Conservation (phyloP, 2,797 vertebrate genomes). For the Microctenopoma steveboyesi region DNA sequence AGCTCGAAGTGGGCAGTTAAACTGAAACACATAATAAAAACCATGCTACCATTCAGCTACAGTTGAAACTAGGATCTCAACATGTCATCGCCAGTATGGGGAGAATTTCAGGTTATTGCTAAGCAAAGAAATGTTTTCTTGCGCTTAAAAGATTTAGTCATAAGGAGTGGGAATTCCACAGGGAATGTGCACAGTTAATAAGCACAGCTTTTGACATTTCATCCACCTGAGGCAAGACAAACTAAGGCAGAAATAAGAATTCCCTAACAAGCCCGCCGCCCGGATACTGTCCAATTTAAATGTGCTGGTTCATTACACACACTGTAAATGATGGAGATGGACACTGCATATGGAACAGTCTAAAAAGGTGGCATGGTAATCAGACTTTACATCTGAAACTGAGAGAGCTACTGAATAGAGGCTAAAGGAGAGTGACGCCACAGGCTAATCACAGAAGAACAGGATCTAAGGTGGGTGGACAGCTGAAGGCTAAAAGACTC, state of each 20-base stretch:
- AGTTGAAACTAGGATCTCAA: not conserved
- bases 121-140: slow-evolving; percentile 43
- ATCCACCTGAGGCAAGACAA: slow-evolving; percentile 63
- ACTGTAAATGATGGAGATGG: slow-evolving; percentile 35
- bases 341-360: slow-evolving; percentile 21
- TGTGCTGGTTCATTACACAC: slow-evolving; percentile 53
- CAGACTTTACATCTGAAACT: slow-evolving; percentile 49
- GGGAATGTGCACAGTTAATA: slow-evolving; percentile 48
- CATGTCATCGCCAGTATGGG: slow-evolving; percentile 15
- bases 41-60: slow-evolving; percentile 11
- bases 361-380: slow-evolving; percentile 39
- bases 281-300: slow-evolving; percentile 54
- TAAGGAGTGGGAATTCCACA: slow-evolving; percentile 49
- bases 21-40: slow-evolving; percentile 39
- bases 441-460: slow-evolving; percentile 51
- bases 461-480: slow-evolving; percentile 69
- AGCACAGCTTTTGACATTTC: slow-evolving; percentile 65
- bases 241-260: slow-evolving; percentile 55
- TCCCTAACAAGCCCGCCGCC: slow-evolving; percentile 26
- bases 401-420: slow-evolving; percentile 32
- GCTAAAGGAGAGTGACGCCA: slow-evolving; percentile 31
- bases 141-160: slow-evolving; percentile 43
- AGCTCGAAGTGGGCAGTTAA: slow-evolving; percentile 27
- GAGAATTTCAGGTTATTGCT: slow-evolving; percentile 10
- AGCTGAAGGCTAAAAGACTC: slow-evolving; percentile 56